A percentile compares a stretch with the other conserved stretches of the same genome.
Conservation (phyloP, 2,797 vertebrate genomes). For the Erithacus rubecula region DNA sequence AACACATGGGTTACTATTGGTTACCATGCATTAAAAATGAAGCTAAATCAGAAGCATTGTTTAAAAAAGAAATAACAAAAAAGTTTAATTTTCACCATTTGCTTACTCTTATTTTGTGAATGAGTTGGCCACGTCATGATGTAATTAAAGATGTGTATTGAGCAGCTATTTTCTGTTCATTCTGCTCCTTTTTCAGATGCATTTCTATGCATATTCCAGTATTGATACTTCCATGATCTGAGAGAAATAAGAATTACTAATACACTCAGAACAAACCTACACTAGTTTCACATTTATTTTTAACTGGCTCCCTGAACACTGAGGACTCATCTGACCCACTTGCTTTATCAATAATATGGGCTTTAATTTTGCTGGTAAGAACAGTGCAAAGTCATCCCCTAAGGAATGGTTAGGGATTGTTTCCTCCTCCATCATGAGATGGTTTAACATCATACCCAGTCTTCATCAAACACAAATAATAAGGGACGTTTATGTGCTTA, state of each 20-base stretch:
- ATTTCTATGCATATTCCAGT: background rate
- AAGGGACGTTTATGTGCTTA: background rate
- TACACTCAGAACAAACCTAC: background rate
- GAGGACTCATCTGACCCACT: background rate
- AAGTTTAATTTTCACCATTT: background rate
- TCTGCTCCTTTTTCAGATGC: background rate
- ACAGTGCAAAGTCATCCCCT: background rate
- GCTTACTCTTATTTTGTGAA: conserved; percentile 27
- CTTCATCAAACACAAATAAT: background rate
- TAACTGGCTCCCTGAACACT: background rate
- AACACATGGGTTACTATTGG: conserved; percentile 47
- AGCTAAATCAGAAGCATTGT: conserved; percentile 20
- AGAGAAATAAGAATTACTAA: background rate
- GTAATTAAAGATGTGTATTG: background rate
- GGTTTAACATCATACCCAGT: background rate
- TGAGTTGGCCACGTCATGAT: background rate
- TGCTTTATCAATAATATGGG: background rate
- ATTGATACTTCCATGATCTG: background rate
- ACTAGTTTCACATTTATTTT: background rate
- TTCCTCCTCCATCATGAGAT: background rate
- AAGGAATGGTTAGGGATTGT: background rate
- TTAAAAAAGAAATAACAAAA: background rate
- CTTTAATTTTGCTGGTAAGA: background rate
- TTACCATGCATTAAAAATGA: conserved; percentile 47
- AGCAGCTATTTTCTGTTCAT: conserved; percentile 11